Evolutionary conservation across 2,888 invertebrate species (phyloP).

Genomic region (Embidobia sp.): DNA sequence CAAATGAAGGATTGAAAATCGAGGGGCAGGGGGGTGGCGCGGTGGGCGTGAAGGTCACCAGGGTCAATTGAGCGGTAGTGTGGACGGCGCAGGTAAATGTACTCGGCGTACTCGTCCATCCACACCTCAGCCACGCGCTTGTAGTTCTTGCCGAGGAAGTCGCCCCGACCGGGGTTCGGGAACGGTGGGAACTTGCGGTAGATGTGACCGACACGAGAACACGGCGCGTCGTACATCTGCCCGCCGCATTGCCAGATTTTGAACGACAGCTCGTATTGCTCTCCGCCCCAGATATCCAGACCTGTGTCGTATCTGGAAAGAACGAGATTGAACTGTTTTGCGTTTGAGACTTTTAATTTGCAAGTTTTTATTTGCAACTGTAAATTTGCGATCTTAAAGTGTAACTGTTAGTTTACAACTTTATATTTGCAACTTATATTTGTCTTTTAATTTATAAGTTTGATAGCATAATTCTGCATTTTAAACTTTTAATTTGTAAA

Average conservation of each 20-base stretch:
- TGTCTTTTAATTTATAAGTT: too few species aligned
- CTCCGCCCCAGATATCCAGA: slow-evolving; percentile 98
- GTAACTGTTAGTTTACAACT: too few species aligned
- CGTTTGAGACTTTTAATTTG: too few species aligned
- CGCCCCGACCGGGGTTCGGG: slow-evolving; percentile 94
- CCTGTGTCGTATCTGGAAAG: slow-evolving; percentile 86
- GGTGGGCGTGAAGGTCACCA: slow-evolving; percentile 91
- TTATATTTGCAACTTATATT: too few species aligned
- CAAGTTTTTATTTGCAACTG: too few species aligned
- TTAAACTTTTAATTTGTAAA: too few species aligned
- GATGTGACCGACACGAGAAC: slow-evolving; percentile 95
- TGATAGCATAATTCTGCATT: too few species aligned
- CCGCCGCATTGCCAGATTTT: slow-evolving; percentile 99
- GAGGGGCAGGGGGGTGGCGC: slow-evolving; percentile 87
- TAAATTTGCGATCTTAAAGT: too few species aligned
- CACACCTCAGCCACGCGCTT: slow-evolving; percentile 97
- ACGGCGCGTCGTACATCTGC: slow-evolving; percentile 94
- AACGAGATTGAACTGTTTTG: not conserved
- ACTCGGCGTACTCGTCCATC: slow-evolving; percentile 98
- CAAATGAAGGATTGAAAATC: slow-evolving; percentile 96
- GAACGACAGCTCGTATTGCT: slow-evolving; percentile 98
- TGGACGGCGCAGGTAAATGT: slow-evolving; percentile 90
- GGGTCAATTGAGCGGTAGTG: slow-evolving; percentile 89
- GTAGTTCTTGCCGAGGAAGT: slow-evolving; percentile 95
- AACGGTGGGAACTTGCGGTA: slow-evolving; percentile 94